These are phyloP conservation scores for Erethizon dorsatum DNA, from an alignment of 2,797 vertebrate genomes.

Conservation along the genomic window DNA sequence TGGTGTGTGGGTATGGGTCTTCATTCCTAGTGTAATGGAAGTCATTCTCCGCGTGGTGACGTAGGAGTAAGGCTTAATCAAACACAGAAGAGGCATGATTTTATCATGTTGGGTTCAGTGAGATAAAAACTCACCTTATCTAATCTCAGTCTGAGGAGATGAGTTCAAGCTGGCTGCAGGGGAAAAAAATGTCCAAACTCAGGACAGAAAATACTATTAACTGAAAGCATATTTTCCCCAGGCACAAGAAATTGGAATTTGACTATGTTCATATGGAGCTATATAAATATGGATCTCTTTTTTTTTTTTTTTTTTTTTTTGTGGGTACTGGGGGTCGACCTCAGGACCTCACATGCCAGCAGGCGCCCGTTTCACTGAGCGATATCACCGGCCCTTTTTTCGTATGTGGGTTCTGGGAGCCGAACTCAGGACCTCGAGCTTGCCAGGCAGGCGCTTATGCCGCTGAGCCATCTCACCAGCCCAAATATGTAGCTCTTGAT, in stretches of 20 bases:
- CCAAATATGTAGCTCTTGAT: neutral
- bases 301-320: too few relatives aligned
- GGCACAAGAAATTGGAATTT: neutral
- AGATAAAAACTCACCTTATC: neutral
- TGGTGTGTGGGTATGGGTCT: fast-evolving
- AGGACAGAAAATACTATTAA: neutral
- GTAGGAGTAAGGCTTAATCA: neutral
- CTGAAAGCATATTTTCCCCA: neutral
- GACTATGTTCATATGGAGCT: neutral
- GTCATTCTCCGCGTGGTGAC: neutral
- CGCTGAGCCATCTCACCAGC: too few relatives aligned
- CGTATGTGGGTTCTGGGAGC: too few relatives aligned
- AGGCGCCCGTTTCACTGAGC: too few relatives aligned
- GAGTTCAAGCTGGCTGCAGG: neutral
- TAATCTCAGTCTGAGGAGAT: neutral
- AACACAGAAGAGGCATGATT: neutral
- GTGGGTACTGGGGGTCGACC: too few relatives aligned
- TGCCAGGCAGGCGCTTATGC: too few relatives aligned
- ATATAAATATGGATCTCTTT: neutral
- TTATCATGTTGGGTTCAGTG: neutral
- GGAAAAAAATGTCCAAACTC: too few relatives aligned
- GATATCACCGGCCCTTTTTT: too few relatives aligned
- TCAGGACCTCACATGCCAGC: too few relatives aligned
- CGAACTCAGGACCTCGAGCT: too few relatives aligned
- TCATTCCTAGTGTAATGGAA: neutral